These are phyloP conservation scores for Gisinianus flammeolus DNA, from an alignment of 2,888 invertebrate genomes.

Conservation along the genomic window DNA sequence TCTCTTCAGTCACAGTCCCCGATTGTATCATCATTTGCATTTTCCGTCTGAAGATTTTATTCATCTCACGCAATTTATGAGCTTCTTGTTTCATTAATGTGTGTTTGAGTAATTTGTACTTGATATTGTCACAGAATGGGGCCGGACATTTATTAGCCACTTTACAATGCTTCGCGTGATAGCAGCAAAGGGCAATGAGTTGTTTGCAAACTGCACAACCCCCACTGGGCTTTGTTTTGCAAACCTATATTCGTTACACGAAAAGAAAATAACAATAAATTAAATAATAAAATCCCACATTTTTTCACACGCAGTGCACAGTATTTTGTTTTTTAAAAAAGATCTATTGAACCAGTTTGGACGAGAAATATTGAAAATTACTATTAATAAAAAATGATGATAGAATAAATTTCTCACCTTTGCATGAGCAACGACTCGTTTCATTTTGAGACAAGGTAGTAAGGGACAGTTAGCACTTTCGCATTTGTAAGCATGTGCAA, in stretches of 20 bases:
- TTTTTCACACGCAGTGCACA: neutral
- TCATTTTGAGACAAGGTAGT: slow-evolving; percentile 99
- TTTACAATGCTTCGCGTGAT: slow-evolving; percentile 96
- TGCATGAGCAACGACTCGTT: slow-evolving; percentile 96
- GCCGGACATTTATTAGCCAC: slow-evolving; percentile 97
- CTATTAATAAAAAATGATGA: no score
- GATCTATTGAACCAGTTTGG: no score
- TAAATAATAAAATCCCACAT: slow-evolving; percentile 9
- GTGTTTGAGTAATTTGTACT: slow-evolving; percentile 97
- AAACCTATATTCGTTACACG: no score
- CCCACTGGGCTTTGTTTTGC: slow-evolving; percentile 93
- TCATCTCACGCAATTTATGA: slow-evolving; percentile 93
- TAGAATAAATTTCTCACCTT: slow-evolving; percentile 65
- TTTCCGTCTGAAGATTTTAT: slow-evolving; percentile 78
- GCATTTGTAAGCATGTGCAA: slow-evolving; percentile 97
- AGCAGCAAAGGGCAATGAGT: slow-evolving; percentile 96
- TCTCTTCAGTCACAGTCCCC: slow-evolving; percentile 48
- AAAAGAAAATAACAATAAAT: slow-evolving; percentile 24
- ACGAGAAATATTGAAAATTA: no score
- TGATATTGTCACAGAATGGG: slow-evolving; percentile 98
- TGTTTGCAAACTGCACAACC: slow-evolving; percentile 99
- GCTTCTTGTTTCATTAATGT: no score
- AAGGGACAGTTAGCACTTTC: slow-evolving; percentile 98
- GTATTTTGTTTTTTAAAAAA: neutral
- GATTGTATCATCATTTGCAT: slow-evolving; percentile 66